Evolutionary conservation across 2,113 vertebrate species (phyloP).

Genomic region (Sus scrofa): T2T-Sscrofa CM000812.6:138453001-138453500

Average conservation of each 20-base stretch:
- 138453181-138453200: neutral
- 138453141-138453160: neutral
- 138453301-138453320: neutral
- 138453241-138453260: slow-evolving; percentile 17
- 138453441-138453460: neutral
- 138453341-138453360: neutral
- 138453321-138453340: slow-evolving; percentile 24
- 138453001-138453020: slow-evolving; percentile 45
- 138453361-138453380: slow-evolving; percentile 46
- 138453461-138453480: slow-evolving; percentile 35
- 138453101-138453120: neutral
- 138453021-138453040: slow-evolving; percentile 30
- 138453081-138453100: neutral
- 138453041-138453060: slow-evolving; percentile 55
- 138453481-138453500: slow-evolving; percentile 13
- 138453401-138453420: slow-evolving; percentile 31
- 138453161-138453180: neutral
- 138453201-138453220: neutral
- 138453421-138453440: slow-evolving; percentile 9
- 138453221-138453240: neutral
- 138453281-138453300: slow-evolving; percentile 23
- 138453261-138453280: neutral
- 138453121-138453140: neutral
- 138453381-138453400: neutral
- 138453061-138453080: slow-evolving; percentile 7